A percentile compares a stretch with the other conserved stretches of the same genome.
These are phyloP conservation scores for Lithobius niger DNA, from an alignment of 1,140 invertebrate genomes.

Conservation along the genomic window DNA sequence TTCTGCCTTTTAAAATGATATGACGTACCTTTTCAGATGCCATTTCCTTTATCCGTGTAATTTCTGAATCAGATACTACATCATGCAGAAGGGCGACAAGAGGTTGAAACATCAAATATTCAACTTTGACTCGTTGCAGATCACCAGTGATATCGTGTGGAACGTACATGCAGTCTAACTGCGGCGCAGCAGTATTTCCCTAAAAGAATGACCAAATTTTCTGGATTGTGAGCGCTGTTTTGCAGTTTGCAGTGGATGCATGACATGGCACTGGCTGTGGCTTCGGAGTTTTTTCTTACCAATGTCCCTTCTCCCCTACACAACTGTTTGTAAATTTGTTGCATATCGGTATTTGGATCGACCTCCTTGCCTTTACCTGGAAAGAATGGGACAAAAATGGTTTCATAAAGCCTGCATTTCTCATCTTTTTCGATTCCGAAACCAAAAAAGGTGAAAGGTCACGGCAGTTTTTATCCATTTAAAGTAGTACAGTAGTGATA, in stretches of 20 bases:
- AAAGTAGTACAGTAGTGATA: too few relatives aligned
- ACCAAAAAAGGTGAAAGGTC: too few relatives aligned
- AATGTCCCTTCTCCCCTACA: constrained; percentile 48
- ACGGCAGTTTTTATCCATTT: too few relatives aligned
- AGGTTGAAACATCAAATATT: constrained; percentile 71
- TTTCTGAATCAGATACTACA: constrained; percentile 78
- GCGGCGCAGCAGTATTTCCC: too few relatives aligned
- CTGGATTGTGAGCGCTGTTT: too few relatives aligned
- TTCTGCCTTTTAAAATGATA: not conserved
- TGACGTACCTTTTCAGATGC: constrained; percentile 62
- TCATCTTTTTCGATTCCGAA: too few relatives aligned
- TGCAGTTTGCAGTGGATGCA: too few relatives aligned
- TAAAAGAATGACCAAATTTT: too few relatives aligned
- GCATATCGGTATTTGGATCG: not conserved
- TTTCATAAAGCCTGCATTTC: too few relatives aligned
- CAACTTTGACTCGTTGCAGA: constrained; percentile 82
- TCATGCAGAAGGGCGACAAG: constrained; percentile 79
- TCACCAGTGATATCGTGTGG: constrained; percentile 32
- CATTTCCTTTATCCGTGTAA: constrained; percentile 69
- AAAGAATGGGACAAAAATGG: not conserved
- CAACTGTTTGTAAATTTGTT: constrained; percentile 38
- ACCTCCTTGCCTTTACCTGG: not conserved
- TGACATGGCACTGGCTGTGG: too few relatives aligned
- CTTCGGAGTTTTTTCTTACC: too few relatives aligned
- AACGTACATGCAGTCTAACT: constrained; percentile 4